Conservation (phyloP, 2,797 vertebrate genomes). For the Enteromius radiatus region DNA sequence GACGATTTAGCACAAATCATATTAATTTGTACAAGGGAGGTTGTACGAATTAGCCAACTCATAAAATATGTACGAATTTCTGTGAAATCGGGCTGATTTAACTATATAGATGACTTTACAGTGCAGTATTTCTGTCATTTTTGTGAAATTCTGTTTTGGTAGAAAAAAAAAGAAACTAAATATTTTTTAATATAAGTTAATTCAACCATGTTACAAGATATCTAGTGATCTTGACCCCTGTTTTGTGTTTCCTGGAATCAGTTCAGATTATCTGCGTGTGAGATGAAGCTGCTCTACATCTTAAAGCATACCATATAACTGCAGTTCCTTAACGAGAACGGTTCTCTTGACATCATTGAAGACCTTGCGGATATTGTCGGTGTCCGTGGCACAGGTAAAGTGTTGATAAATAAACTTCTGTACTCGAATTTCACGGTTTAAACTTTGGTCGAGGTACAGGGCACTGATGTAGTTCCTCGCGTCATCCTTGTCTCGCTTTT, state of each 20-base stretch:
- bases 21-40: too few species aligned
- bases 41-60: too few species aligned
- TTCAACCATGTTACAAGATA: not conserved
- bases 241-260: not conserved
- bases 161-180: not conserved
- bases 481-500: not conserved
- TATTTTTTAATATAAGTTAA: too few species aligned
- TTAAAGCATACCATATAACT: constrained; percentile 77
- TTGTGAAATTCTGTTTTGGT: not conserved
- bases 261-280: not conserved
- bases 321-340: constrained; percentile 73
- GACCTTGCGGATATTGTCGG: constrained; percentile 78
- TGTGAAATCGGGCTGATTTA: too few species aligned
- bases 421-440: not conserved
- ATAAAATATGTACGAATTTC: too few species aligned
- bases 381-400: constrained; percentile 61
- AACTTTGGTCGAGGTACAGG: constrained; percentile 4
- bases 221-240: not conserved
- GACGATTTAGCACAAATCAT: too few species aligned
- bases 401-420: constrained; percentile 6
- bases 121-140: too few species aligned
- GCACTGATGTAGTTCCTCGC: constrained; percentile 5
- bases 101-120: too few species aligned
- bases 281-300: not conserved
- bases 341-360: constrained; percentile 78